A percentile compares a stretch with the other conserved stretches of the same genome.
Conservation (phyloP, 35 echinoderm and acorn worm species). For the Amphiura filiformis region DNA sequence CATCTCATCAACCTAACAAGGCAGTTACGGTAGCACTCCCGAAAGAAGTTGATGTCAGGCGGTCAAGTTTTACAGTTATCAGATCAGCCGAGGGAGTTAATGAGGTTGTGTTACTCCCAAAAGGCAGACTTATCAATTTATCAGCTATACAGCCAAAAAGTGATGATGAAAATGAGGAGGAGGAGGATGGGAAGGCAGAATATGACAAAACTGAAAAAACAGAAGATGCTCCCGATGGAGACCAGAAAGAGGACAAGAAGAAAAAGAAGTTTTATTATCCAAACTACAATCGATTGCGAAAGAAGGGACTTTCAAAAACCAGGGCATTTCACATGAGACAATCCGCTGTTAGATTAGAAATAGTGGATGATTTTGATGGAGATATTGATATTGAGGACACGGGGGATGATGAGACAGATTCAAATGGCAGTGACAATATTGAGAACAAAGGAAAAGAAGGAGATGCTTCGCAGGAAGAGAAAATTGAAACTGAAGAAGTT, state of each 20-base stretch:
- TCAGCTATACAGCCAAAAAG: neutral
- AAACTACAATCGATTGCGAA: neutral
- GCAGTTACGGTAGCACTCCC: conserved; percentile 68
- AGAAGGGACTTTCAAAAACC: neutral
- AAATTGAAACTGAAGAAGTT: neutral
- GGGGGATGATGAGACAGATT: neutral
- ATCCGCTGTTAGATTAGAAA: neutral
- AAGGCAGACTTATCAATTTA: conserved; percentile 49
- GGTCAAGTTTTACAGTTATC: conserved; percentile 88
- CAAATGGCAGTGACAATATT: neutral
- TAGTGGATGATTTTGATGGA: neutral
- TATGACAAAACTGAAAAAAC: neutral
- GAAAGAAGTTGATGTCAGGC: conserved; percentile 61
- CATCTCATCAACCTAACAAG: conserved; percentile 53
- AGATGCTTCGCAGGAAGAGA: neutral
- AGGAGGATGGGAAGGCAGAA: neutral
- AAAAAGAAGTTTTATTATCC: neutral
- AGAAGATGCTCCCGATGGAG: neutral
- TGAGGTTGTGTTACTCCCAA: conserved; percentile 92
- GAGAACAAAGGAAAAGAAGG: neutral
- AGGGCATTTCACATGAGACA: neutral
- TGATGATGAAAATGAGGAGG: neutral
- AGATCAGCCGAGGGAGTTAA: conserved; percentile 79
- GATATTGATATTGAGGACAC: conserved; percentile 1
- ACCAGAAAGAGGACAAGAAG: neutral